Evolutionary conservation across 1,140 invertebrate genomes (phyloP).

Genomic region (Panagrolaimus sp.): DNA sequence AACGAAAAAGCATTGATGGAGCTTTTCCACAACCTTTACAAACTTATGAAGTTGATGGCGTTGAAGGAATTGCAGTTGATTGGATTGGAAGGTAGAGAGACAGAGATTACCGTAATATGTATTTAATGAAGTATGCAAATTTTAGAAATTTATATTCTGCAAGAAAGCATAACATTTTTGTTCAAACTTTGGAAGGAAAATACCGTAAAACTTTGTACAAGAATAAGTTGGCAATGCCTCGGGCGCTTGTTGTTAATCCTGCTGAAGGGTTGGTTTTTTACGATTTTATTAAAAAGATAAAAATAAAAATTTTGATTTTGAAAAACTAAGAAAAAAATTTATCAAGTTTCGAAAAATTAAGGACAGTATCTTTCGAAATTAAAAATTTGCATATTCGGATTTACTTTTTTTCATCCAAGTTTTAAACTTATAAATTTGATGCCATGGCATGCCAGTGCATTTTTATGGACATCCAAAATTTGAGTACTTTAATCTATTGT

Average conservation of each 20-base stretch:
- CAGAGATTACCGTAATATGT: not conserved
- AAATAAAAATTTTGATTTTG: no score
- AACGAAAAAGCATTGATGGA: conserved; percentile 42
- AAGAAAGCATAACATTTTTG: conserved; percentile 30
- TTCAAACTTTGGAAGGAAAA: conserved; percentile 44
- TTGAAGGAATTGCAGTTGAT: conserved; percentile 51
- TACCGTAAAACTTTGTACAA: conserved; percentile 77
- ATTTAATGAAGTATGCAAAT: not conserved
- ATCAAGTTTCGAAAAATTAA: no score
- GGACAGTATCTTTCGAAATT: no score
- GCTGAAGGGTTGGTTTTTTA: conserved; percentile 69
- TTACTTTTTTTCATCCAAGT: no score
- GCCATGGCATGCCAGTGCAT: no score
- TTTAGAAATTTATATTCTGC: conserved; percentile 34
- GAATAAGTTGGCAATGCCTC: conserved; percentile 76
- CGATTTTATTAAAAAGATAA: not conserved
- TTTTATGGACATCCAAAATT: no score
- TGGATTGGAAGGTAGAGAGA: conserved; percentile 36
- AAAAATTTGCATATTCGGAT: no score
- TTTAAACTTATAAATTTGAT: no score
- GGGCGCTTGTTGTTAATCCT: conserved; percentile 91
- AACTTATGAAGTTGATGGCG: conserved; percentile 47
- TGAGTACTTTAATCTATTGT: no score
- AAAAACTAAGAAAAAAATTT: no score
- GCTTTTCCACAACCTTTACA: conserved; percentile 44